Percentiles rank a stretch among this genome's conserved stretches.
These are phyloP conservation scores for Lycocorax pyrrhopterus DNA, from an alignment of 2,113 vertebrate genomes.

Conservation along the genomic window DNA sequence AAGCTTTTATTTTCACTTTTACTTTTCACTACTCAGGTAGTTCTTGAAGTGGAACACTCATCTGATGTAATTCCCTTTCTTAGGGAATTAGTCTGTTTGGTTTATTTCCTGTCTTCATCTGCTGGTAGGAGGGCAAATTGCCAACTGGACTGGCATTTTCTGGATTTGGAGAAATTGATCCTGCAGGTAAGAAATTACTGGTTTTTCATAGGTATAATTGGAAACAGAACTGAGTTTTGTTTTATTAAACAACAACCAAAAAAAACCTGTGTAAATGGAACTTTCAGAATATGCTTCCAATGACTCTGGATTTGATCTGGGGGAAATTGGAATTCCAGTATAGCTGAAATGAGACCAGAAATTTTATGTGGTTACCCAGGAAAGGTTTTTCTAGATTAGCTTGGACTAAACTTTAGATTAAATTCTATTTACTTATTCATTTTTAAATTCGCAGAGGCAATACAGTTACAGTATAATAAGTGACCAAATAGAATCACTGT, in stretches of 20 bases:
- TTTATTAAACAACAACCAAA: conserved; percentile 2
- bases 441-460: background rate
- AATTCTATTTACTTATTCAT: background rate
- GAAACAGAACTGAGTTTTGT: background rate
- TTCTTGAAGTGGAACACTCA: conserved; percentile 62
- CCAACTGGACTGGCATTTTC: conserved; percentile 57
- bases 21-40: conserved; percentile 57
- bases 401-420: background rate
- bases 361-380: background rate
- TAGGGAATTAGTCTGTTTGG: conserved; percentile 59
- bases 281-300: background rate
- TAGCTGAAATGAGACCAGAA: background rate
- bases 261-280: background rate
- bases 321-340: background rate
- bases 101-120: conserved; percentile 67
- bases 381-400: background rate
- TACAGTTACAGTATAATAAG: background rate
- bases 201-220: conserved; percentile 25
- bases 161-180: conserved; percentile 65
- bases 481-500: background rate
- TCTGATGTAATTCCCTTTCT: conserved; percentile 57
- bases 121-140: conserved; percentile 64
- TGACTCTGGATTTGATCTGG: background rate
- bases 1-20: conserved; percentile 59
- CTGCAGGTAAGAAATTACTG: conserved; percentile 56